Evolutionary conservation across 2,797 vertebrate genomes (phyloP).

Genomic region (Syngnathus rostellatus): DNA sequence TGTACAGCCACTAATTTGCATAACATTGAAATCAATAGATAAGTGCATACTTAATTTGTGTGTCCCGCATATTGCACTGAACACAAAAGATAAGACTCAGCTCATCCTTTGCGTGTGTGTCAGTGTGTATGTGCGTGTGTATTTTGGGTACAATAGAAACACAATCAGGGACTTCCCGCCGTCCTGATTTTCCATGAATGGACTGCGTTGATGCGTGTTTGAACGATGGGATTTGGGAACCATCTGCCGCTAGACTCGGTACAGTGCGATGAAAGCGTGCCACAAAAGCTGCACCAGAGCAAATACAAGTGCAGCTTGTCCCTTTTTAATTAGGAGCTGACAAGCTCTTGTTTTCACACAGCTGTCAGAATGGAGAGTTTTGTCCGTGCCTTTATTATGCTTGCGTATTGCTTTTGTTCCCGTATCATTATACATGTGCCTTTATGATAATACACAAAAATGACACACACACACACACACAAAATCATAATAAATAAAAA

Average conservation of each 20-base stretch:
- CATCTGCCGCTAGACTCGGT: constrained; percentile 77
- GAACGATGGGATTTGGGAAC: constrained; percentile 84
- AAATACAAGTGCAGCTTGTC: constrained; percentile 53
- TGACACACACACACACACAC: too few relatives aligned
- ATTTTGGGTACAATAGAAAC: constrained; percentile 33
- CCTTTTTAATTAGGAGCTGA: constrained; percentile 65
- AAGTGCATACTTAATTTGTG: too few relatives aligned
- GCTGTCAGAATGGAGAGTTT: background rate
- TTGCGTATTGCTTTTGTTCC: background rate
- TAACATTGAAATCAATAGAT: too few relatives aligned
- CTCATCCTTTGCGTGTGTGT: constrained; percentile 16
- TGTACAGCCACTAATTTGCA: too few relatives aligned
- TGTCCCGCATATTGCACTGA: constrained; percentile 33
- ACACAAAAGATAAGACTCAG: constrained; percentile 48
- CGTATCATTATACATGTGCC: background rate
- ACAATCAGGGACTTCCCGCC: constrained; percentile 61
- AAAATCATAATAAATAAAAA: too few relatives aligned
- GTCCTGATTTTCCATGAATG: constrained; percentile 70
- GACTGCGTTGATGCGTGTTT: constrained; percentile 67
- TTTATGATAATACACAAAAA: background rate
- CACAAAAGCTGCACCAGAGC: constrained; percentile 53
- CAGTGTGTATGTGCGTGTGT: constrained; percentile 9
- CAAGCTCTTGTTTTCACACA: constrained; percentile 58
- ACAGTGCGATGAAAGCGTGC: constrained; percentile 79
- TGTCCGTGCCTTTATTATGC: background rate